Evolutionary conservation across 2,888 invertebrate genomes (phyloP).

Genomic region (Drosophila aldrichi): DNA sequence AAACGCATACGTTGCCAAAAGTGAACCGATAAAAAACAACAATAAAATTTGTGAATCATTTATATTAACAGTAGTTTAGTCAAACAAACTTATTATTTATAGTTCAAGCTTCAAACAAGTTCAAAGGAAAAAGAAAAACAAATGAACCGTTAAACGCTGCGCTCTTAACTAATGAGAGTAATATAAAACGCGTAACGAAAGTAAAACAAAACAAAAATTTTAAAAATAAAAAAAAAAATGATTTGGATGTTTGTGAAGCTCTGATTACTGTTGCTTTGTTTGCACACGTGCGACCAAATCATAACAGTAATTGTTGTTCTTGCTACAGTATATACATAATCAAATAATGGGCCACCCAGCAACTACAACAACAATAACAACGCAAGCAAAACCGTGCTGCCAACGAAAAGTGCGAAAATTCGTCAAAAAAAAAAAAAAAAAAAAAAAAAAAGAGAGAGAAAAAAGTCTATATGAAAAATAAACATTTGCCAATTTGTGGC

Average conservation of each 20-base stretch:
- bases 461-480: conserved; percentile 12
- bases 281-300: conserved; percentile 66
- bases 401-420: conserved; percentile 44
- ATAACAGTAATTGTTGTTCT: conserved; percentile 38
- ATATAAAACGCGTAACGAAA: conserved; percentile 1
- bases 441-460: conserved; percentile 5
- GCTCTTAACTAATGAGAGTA: conserved; percentile 4
- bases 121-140: neutral
- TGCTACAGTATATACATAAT: conserved; percentile 57
- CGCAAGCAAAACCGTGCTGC: conserved; percentile 19
- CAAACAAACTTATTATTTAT: neutral
- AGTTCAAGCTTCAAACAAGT: neutral
- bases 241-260: conserved; percentile 9
- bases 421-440: conserved; percentile 9
- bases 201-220: neutral
- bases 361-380: conserved; percentile 36
- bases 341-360: conserved; percentile 53
- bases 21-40: neutral
- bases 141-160: neutral
- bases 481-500: conserved; percentile 47
- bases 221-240: neutral
- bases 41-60: neutral
- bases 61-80: neutral
- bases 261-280: conserved; percentile 48
- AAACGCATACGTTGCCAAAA: neutral